Percentiles rank a stretch among this genome's conserved stretches.
Conservation (phyloP, 2,113 vertebrate genomes). For the Clarias magur region DNA sequence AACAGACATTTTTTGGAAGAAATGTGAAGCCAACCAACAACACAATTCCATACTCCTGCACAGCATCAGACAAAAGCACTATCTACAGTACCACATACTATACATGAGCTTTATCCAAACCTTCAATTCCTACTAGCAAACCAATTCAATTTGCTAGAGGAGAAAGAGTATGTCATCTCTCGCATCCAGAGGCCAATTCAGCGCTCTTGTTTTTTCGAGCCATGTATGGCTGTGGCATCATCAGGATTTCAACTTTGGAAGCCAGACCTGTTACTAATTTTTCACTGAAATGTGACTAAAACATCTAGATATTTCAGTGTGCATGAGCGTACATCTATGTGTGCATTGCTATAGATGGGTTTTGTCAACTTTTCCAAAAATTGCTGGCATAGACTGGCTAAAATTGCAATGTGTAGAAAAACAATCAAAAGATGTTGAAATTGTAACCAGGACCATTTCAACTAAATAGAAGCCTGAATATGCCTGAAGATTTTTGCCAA, state of each 20-base stretch:
- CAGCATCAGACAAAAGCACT: background rate
- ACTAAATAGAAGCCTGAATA: background rate
- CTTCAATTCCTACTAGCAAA: too few relatives aligned
- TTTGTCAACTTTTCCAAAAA: background rate
- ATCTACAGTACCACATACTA: too few relatives aligned
- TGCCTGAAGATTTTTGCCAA: background rate
- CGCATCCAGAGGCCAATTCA: background rate
- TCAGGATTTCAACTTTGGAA: too few relatives aligned
- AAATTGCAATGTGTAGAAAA: background rate
- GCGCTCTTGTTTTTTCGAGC: too few relatives aligned
- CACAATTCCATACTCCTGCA: background rate
- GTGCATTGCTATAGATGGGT: background rate
- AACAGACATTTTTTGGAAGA: background rate
- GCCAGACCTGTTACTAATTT: conserved; percentile 1
- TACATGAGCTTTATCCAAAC: too few relatives aligned
- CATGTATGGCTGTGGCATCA: background rate
- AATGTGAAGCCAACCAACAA: background rate
- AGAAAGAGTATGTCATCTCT: background rate
- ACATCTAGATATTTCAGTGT: background rate
- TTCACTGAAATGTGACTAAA: background rate
- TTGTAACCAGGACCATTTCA: background rate
- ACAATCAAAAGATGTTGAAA: background rate
- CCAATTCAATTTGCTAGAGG: too few relatives aligned
- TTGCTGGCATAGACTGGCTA: background rate
- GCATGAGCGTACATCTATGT: background rate